Conservation (phyloP, 2,797 vertebrate genomes). For the Peromyscus aztecus region DNA sequence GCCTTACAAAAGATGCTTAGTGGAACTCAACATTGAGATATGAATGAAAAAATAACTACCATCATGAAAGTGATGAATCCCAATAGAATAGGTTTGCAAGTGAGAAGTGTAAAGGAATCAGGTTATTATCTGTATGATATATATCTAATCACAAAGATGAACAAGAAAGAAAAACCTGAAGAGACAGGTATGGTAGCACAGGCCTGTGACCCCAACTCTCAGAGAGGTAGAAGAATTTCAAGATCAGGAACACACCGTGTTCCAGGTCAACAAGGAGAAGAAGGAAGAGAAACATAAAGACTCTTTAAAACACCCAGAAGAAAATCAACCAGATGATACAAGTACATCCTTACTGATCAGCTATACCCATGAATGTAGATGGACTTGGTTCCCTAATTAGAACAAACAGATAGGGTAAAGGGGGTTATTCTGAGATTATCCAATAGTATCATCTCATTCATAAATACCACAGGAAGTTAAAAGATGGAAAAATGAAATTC, state of each 20-base stretch:
- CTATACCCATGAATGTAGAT: background rate
- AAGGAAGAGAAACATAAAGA: background rate
- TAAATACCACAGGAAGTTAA: background rate
- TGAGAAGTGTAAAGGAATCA: background rate
- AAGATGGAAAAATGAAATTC: background rate
- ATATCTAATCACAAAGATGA: background rate
- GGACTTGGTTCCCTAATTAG: background rate
- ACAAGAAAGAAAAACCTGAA: background rate
- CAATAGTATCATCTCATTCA: background rate
- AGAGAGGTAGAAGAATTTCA: background rate
- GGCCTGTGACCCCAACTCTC: background rate
- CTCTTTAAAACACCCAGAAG: background rate
- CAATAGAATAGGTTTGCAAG: background rate
- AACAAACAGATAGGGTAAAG: background rate
- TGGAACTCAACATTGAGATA: no score
- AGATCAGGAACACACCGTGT: background rate
- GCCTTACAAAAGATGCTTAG: background rate
- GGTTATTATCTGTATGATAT: background rate
- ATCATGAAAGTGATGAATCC: background rate
- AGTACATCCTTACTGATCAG: background rate
- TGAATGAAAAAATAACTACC: background rate
- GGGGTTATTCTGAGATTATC: background rate
- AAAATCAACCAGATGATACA: background rate
- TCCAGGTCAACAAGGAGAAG: background rate
- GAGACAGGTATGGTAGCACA: background rate